Evolutionary conservation across 2,797 vertebrate genomes (phyloP), one percentile per base, ranked within the genome.

Genomic region (Acipenser ruthenus): DNA sequence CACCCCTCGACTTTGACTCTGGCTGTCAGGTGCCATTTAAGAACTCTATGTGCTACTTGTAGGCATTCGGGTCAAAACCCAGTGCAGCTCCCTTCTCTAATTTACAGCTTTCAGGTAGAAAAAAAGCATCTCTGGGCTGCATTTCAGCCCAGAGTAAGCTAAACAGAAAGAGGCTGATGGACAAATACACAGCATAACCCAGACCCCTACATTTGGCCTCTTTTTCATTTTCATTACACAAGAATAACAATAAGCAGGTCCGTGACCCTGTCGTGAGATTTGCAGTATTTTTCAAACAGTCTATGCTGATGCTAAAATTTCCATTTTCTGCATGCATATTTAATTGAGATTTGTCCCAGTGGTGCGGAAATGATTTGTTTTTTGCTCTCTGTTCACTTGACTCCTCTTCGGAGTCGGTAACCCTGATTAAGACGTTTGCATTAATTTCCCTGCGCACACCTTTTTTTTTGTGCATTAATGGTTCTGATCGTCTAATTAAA

Each of bases 401-500:
- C 89, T 91, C 89, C 89, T 90, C 89, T 90, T 92, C 88, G 87
- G 89, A 90, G 90, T 90, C 87, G 87, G 84, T 91, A 90, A 90
- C 89, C 90, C 89, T 92, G 90, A 92, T 91, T 90, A 92, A 92
- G 89, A 91, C 85, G 87, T 92, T 90, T 85, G 85, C 88, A 89
- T 91, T 92, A 91, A 92, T 90, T 91, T 92, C 90, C 90, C 90
- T 90, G 88, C 84, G 88, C 89, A 90, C 89, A 91, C 88, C 88
- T 91, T 90, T 90, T 86, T 86, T 90, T 90, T 88, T 90, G 89
- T 89, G 89, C 90, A 91, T 91, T 91, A 91, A 91, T 90, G 89
- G 88, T 89, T 92, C 89, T 89, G 90, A 92, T 92, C 88, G 85
- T 90, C 89, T 91, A 91, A 92, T 91, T 91, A 91, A 92, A 90